Base-by-base conservation (phyloP, 2,888 invertebrate species). In the Megaustenia siamemsis region DNA sequence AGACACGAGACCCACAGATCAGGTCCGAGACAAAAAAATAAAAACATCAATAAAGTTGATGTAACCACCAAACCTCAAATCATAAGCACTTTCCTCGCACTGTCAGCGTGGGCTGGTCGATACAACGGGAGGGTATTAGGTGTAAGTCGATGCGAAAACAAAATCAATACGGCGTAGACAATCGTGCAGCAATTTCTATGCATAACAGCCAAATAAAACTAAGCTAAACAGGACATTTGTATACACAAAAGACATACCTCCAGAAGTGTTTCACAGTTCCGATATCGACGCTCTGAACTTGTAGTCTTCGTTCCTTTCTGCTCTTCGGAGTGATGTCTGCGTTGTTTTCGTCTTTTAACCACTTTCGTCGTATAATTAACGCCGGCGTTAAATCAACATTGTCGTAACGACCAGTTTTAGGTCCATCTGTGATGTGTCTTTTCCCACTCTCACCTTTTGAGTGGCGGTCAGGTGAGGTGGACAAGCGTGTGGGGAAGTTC, bases 231-330 rank as follows among this genome's bases (percentile, higher is more conserved):
- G 28, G 5, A 28, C 5, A 45, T 28, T 6, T 32, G 28, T 15
- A 32, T 2, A 63, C 3, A 21, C 10, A 21, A 8, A 5, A 69
- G 6, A 15, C 69, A 45, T 81, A 81, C 81, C 81, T 81, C 69
- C 66, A 69, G n/a, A 66, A 80, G 24, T 80, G n/a, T n/a, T 69
- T 49, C 15, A 81, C 4, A 35, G 24, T 49, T 53, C 28, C 69
- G 15, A 49, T n/a, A 8, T 69, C 53, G 53, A 49, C 43, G n/a
- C 81, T 81, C 18, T n/a, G 80, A 32, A 71, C 24, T 28, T 69
- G 69, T 1, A 81, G 49, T 18, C 69, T 45, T 2, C 81, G 69
- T 32, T 81, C 81, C n/a, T 69, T 69, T 45, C 79, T 63, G 43
- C 45, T 68, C 53, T 45, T 81, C 60, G 77, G 38, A 1, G 75